Evolutionary conservation across 2,797 vertebrate species (phyloP).

Genomic region (Champsocephalus esox): DNA sequence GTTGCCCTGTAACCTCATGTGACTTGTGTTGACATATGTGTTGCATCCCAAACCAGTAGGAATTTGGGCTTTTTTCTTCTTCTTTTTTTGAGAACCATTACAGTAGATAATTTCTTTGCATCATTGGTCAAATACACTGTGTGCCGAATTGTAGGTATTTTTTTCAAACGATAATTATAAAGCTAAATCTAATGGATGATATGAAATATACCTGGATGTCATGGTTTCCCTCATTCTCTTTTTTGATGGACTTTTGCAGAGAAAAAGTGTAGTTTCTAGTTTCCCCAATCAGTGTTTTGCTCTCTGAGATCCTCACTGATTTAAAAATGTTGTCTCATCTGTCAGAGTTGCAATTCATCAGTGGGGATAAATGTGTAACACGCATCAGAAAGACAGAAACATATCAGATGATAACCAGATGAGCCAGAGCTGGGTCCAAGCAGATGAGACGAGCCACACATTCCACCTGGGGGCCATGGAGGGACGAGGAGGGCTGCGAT

Average conservation of each 20-base stretch:
- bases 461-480: constrained; percentile 32
- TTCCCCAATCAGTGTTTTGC: constrained; percentile 9
- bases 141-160: background rate
- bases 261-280: background rate
- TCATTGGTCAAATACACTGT: background rate
- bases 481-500: constrained; percentile 17
- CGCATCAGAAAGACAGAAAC: constrained; percentile 33
- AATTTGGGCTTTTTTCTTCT: background rate
- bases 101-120: background rate
- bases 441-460: constrained; percentile 36
- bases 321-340: constrained; percentile 40
- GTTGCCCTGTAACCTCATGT: background rate
- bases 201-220: background rate
- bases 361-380: constrained; percentile 40
- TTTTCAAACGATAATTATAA: background rate
- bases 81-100: background rate
- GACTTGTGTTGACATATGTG: background rate
- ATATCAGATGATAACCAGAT: constrained; percentile 43
- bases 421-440: constrained; percentile 32
- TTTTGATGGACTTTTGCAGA: background rate
- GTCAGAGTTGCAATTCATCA: constrained; percentile 49
- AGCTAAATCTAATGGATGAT: background rate
- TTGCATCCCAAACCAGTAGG: background rate
- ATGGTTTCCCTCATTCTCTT: background rate
- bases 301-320: constrained; percentile 7